Evolutionary conservation across 2,888 invertebrate species (phyloP).

Genomic region (Drosophila testacea): DNA sequence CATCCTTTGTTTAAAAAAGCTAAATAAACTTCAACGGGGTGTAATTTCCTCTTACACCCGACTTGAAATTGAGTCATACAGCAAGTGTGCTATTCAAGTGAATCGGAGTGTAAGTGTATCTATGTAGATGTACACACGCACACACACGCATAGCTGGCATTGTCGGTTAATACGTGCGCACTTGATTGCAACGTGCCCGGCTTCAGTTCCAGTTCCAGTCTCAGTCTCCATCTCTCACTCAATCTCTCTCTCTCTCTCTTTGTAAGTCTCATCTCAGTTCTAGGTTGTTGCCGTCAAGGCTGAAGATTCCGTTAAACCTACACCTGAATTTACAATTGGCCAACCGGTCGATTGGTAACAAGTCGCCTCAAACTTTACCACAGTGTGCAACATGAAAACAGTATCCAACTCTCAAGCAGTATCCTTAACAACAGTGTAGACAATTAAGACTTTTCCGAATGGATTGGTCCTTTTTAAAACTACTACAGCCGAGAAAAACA

Average conservation of each 20-base stretch:
- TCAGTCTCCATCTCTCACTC: not conserved
- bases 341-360: conserved; percentile 40
- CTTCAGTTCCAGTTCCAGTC: conserved; percentile 9
- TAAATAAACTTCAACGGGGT: too few species aligned
- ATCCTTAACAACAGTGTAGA: not conserved
- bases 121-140: not conserved
- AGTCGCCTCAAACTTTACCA: not conserved
- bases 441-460: too few species aligned
- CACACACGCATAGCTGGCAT: conserved; percentile 8
- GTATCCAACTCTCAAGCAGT: not conserved
- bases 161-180: conserved; percentile 47
- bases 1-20: too few species aligned
- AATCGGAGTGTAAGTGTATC: not conserved
- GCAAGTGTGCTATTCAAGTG: too few species aligned
- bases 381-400: conserved; percentile 8
- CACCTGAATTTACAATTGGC: conserved; percentile 41
- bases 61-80: too few species aligned
- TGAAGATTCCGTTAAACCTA: conserved; percentile 58
- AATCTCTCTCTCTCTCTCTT: not conserved
- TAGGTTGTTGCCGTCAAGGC: conserved; percentile 41
- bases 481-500: too few species aligned
- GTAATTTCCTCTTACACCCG: too few species aligned
- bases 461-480: too few species aligned
- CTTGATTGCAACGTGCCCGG: conserved; percentile 51
- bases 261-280: conserved; percentile 9